These are phyloP conservation scores for Lepus townsendii DNA, from an alignment of 2,797 vertebrate genomes.

Conservation along the genomic window DNA sequence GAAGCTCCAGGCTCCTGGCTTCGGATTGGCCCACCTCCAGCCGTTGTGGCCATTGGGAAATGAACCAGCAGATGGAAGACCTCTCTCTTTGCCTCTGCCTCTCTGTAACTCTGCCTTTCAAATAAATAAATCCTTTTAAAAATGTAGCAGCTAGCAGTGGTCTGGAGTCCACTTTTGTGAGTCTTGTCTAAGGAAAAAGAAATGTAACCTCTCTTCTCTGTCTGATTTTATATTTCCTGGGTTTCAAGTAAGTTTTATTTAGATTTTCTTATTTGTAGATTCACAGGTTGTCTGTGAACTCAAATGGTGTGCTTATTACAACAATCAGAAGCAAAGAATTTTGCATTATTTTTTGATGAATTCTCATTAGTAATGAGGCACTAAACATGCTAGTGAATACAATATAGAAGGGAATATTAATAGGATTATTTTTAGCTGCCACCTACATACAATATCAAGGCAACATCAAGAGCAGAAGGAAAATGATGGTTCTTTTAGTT, in stretches of 20 bases:
- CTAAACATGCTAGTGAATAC: slow-evolving; percentile 76
- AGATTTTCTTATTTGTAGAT: slow-evolving; percentile 65
- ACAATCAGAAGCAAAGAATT: slow-evolving; percentile 70
- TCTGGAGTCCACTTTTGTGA: slow-evolving; percentile 44
- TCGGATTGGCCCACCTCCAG: no score
- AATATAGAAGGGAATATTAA: slow-evolving; percentile 75
- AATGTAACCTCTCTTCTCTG: slow-evolving; percentile 41
- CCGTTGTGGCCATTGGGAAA: no score
- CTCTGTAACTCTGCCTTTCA: background rate
- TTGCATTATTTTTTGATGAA: slow-evolving; percentile 78
- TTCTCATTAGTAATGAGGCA: slow-evolving; percentile 77
- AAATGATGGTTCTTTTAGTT: slow-evolving; percentile 76
- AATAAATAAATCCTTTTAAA: slow-evolving; percentile 23
- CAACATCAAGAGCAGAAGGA: slow-evolving; percentile 70
- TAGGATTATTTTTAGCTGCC: slow-evolving; percentile 81
- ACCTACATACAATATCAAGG: slow-evolving; percentile 76
- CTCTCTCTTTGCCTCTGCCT: no score
- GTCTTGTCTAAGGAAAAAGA: slow-evolving; percentile 49
- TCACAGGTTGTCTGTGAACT: slow-evolving; percentile 67
- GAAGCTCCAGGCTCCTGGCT: no score
- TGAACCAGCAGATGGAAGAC: no score
- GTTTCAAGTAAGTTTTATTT: slow-evolving; percentile 62
- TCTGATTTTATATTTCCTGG: slow-evolving; percentile 64
- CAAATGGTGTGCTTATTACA: slow-evolving; percentile 74
- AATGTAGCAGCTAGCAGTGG: background rate